phyloP scores from a whole-genome alignment of 92 coral and sea anemone species.

The Phenganax subtilis region DNA sequence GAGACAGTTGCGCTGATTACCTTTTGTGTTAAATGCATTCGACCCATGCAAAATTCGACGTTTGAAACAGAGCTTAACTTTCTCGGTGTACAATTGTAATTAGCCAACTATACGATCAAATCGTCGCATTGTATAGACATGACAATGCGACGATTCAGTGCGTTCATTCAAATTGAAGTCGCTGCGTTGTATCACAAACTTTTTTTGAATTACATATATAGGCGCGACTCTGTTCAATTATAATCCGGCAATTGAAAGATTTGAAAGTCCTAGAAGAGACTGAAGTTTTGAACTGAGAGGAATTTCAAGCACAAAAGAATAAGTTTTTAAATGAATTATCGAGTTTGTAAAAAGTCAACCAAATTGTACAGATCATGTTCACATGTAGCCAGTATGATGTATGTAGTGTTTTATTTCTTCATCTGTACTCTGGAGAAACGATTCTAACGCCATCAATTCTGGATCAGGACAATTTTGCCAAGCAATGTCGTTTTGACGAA shows the following conservation, averaged over 20 bases:
- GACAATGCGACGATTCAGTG: no score
- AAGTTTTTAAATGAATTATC: not conserved
- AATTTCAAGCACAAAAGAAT: not conserved
- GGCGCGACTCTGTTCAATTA: not conserved
- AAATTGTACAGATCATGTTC: not conserved
- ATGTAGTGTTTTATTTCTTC: slow-evolving; percentile 38
- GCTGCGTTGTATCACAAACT: not conserved
- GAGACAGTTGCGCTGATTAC: no score
- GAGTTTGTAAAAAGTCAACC: not conserved
- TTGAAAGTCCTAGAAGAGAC: not conserved
- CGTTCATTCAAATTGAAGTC: not conserved
- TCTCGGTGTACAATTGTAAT: no score
- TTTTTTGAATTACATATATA: not conserved
- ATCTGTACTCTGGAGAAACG: slow-evolving; percentile 35
- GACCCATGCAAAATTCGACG: no score
- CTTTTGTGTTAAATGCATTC: no score
- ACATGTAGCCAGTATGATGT: not conserved
- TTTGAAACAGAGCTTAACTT: no score
- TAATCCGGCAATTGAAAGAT: slow-evolving; percentile 5
- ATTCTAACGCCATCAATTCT: slow-evolving; percentile 22
- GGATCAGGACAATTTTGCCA: slow-evolving; percentile 45
- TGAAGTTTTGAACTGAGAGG: not conserved
- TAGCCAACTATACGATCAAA: no score
- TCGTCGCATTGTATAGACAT: no score
- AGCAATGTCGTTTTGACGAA: slow-evolving; percentile 43